A percentile compares a stretch with the other conserved stretches of the same genome.
These are phyloP conservation scores for Lomographa bimaculata DNA, from an alignment of 2,888 invertebrate genomes.

Conservation along the genomic window DNA sequence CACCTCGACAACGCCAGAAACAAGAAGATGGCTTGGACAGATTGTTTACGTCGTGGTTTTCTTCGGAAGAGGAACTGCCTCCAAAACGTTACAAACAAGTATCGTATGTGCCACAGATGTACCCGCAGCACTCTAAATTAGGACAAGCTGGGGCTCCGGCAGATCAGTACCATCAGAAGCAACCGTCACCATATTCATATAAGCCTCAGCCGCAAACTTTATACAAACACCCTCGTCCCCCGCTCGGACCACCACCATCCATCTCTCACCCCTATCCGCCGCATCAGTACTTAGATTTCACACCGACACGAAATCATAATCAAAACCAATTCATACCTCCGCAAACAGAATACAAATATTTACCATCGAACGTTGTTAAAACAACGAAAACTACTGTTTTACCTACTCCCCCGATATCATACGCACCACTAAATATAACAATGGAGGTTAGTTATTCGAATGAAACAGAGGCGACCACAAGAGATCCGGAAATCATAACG, in stretches of 20 bases:
- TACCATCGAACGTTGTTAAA: conserved; percentile 52
- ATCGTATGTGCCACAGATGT: conserved; percentile 40
- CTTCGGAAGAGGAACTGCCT: conserved; percentile 54
- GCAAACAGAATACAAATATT: conserved; percentile 48
- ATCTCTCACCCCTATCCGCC: conserved; percentile 38
- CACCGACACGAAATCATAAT: conserved; percentile 22
- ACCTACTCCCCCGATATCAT: conserved; percentile 50
- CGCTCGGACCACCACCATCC: conserved; percentile 45
- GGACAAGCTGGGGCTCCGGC: conserved; percentile 45
- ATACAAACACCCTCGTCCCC: conserved; percentile 54
- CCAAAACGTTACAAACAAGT: conserved; percentile 46
- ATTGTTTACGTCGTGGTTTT: conserved; percentile 69
- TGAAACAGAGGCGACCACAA: conserved; percentile 45
- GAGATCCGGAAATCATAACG: conserved; percentile 48
- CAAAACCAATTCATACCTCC: conserved; percentile 27
- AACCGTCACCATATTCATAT: conserved; percentile 52
- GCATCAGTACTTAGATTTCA: conserved; percentile 50
- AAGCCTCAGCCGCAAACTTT: conserved; percentile 42
- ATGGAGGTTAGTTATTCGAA: conserved; percentile 45
- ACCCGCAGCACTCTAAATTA: conserved; percentile 54
- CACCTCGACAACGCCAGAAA: conserved; percentile 45
- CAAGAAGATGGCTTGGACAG: conserved; percentile 61
- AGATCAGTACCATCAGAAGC: conserved; percentile 58
- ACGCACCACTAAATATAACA: conserved; percentile 39
- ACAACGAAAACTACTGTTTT: conserved; percentile 61